These are phyloP conservation scores for Catalaphyllia jardinei DNA, from an alignment of 64 coral and sea anemone species.

Conservation along the genomic window DNA sequence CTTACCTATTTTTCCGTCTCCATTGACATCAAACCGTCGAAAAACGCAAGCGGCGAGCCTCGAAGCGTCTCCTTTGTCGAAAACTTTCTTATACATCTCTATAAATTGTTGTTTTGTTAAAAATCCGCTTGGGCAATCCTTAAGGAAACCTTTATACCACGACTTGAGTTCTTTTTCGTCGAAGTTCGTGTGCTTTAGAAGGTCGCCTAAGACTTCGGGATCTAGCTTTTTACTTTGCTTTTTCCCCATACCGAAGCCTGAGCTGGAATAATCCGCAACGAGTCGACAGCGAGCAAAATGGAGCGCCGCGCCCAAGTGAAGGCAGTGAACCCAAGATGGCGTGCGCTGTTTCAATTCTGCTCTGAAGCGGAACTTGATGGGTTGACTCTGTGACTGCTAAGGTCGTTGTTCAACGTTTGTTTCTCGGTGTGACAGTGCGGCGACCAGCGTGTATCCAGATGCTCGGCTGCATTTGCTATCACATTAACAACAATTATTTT, in stretches of 20 bases:
- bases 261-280: background rate
- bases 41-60: conserved; percentile 90
- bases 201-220: conserved; percentile 83
- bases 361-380: background rate
- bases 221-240: conserved; percentile 96
- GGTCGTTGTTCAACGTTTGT: background rate
- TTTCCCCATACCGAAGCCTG: conserved; percentile 72
- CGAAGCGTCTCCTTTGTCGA: conserved; percentile 94
- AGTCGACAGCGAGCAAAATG: background rate
- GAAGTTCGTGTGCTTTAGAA: conserved; percentile 89
- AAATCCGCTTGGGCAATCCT: conserved; percentile 93
- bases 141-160: conserved; percentile 96
- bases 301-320: background rate
- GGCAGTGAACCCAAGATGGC: background rate
- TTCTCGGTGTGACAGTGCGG: background rate
- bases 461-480: conserved; percentile 32
- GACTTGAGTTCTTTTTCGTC: conserved; percentile 96
- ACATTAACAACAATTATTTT: conserved; percentile 49
- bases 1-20: conserved; percentile 98
- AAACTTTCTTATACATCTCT: conserved; percentile 97
- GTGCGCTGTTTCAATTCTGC: background rate
- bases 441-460: background rate
- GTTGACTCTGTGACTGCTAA: background rate
- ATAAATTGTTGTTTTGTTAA: conserved; percentile 94
- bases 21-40: conserved; percentile 94